Evolutionary conservation across 1,140 invertebrate species (phyloP).

Genomic region (Cyrtorhinus lividipennis): DNA sequence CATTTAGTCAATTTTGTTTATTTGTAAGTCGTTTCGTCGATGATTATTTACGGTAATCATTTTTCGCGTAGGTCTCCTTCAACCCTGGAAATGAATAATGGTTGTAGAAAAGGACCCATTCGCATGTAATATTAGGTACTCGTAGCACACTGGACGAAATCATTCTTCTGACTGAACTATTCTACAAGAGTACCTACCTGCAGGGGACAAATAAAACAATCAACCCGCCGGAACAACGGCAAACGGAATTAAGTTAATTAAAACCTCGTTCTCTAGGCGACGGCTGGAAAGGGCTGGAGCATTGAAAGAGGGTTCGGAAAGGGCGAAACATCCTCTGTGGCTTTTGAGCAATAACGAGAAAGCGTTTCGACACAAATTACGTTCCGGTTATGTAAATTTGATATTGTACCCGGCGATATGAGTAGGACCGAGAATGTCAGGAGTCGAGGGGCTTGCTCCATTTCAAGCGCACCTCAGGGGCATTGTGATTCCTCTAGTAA

Average conservation of each 20-base stretch:
- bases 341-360: background rate
- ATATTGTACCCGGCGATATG: background rate
- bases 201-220: background rate
- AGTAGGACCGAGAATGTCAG: too few relatives aligned
- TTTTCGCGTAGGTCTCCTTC: too few relatives aligned
- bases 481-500: background rate
- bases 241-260: background rate
- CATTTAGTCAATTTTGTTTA: too few relatives aligned
- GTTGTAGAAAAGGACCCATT: too few relatives aligned
- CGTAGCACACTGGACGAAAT: too few relatives aligned
- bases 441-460: background rate
- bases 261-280: background rate
- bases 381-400: background rate
- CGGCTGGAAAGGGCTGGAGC: background rate
- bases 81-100: too few relatives aligned
- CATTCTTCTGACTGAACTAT: too few relatives aligned
- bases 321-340: background rate
- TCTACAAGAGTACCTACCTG: too few relatives aligned
- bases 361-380: background rate
- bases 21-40: too few relatives aligned
- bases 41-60: too few relatives aligned
- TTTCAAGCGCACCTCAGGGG: background rate
- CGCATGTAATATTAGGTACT: too few relatives aligned
- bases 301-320: background rate
- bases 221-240: background rate